Conservation (phyloP, 2,888 invertebrate species). For the Malthinus seriepunctatus region DNA sequence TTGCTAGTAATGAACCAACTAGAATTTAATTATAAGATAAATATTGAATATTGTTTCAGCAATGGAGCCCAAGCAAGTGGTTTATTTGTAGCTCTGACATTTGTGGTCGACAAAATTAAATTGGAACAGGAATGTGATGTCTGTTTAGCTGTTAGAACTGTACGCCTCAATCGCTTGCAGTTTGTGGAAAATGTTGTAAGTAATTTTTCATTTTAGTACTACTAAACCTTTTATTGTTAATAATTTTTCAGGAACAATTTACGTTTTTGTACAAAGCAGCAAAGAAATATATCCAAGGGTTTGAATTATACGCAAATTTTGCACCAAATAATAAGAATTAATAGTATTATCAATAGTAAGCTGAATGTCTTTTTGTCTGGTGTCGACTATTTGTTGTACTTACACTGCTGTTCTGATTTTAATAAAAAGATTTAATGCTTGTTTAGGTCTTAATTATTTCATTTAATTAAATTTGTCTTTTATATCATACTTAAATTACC, state of each 20-base stretch:
- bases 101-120: slow-evolving; percentile 51
- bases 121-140: slow-evolving; percentile 53
- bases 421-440: no score
- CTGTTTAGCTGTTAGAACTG: slow-evolving; percentile 48
- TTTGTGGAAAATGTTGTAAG: slow-evolving; percentile 46
- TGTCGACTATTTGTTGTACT: no score
- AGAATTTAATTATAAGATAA: not conserved
- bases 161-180: slow-evolving; percentile 48
- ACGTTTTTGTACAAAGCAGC: slow-evolving; percentile 46
- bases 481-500: no score
- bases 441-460: no score
- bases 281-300: slow-evolving; percentile 39
- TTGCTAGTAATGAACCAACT: slow-evolving; percentile 43
- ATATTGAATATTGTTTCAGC: slow-evolving; percentile 38
- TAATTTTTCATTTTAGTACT: slow-evolving; percentile 5
- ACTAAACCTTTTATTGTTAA: not conserved
- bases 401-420: no score
- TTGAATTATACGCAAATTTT: slow-evolving; percentile 47
- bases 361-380: no score
- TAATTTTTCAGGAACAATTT: slow-evolving; percentile 42
- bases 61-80: slow-evolving; percentile 52
- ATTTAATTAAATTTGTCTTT: no score
- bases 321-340: no score
- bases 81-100: slow-evolving; percentile 49
- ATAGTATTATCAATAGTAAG: no score